These are phyloP conservation scores for Cryptocephalus moraei DNA, from an alignment of 2,888 invertebrate species.

Conservation along the genomic window DNA sequence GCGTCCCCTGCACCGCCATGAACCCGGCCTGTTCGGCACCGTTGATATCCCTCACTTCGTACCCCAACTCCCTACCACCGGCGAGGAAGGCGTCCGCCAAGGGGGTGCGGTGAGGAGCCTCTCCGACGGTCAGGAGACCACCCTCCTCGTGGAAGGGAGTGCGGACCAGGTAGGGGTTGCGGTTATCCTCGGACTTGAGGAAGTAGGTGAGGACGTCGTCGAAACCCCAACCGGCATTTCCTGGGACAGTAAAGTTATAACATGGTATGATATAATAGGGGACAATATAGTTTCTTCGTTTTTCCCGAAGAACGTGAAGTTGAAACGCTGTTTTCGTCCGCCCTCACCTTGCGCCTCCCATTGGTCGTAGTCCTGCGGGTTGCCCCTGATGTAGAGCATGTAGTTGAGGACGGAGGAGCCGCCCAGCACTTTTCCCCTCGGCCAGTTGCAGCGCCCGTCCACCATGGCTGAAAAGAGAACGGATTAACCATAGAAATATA, in stretches of 20 bases:
- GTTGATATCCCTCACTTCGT: conserved; percentile 77
- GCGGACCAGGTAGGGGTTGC: conserved; percentile 70
- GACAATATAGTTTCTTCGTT: too few relatives aligned
- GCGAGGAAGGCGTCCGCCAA: conserved; percentile 69
- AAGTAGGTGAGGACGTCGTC: conserved; percentile 73
- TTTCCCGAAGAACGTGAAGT: too few relatives aligned
- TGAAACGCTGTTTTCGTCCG: too few relatives aligned
- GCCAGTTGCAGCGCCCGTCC: conserved; percentile 80
- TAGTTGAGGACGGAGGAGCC: conserved; percentile 85
- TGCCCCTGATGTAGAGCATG: conserved; percentile 85
- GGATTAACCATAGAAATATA: too few relatives aligned
- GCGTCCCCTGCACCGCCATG: conserved; percentile 71
- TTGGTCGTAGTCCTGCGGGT: conserved; percentile 77
- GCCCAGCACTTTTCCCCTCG: conserved; percentile 83
- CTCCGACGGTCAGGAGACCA: conserved; percentile 66
- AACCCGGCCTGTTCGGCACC: conserved; percentile 80
- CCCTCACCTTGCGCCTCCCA: conserved; percentile 56
- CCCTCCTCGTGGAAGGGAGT: conserved; percentile 73
- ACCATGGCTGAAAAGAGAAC: conserved; percentile 59
- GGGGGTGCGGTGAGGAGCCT: conserved; percentile 81
- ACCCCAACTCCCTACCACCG: conserved; percentile 59
- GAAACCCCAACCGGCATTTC: conserved; percentile 83
- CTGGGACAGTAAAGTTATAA: too few relatives aligned
- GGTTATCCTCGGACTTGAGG: conserved; percentile 85
- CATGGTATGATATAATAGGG: too few relatives aligned